Conservation (phyloP, 2,888 invertebrate species). For the Pasiphila rectangulata region DNA sequence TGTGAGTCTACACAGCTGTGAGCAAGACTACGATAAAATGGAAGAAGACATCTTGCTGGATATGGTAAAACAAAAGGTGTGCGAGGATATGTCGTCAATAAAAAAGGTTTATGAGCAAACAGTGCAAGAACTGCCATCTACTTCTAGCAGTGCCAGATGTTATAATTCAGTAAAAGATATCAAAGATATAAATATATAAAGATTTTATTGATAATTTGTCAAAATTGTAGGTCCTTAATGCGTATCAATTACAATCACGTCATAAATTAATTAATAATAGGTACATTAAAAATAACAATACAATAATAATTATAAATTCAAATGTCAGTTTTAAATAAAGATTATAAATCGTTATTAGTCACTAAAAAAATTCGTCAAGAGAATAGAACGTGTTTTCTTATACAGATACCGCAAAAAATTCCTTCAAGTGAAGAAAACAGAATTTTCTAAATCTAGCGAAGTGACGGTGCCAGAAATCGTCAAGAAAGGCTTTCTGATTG, state of each 20-base stretch:
- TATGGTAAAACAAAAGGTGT: conserved; percentile 18
- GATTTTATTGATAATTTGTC: no score
- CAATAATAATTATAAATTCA: no score
- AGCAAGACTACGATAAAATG: conserved; percentile 22
- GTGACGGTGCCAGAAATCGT: conserved; percentile 7
- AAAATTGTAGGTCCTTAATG: no score
- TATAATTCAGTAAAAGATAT: conserved; percentile 20
- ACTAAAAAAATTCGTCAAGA: no score
- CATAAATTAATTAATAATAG: no score
- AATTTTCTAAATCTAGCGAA: conserved; percentile 6
- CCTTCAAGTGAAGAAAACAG: conserved; percentile 10
- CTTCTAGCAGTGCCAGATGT: conserved; percentile 16
- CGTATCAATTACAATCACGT: no score
- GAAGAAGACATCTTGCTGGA: conserved; percentile 16
- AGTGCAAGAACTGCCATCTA: conserved; percentile 15
- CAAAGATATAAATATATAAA: no score
- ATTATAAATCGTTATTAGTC: no score
- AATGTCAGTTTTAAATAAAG: no score
- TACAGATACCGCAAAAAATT: conserved; percentile 15
- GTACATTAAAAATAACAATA: no score
- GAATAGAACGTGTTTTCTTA: no score
- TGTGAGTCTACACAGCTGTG: conserved; percentile 17
- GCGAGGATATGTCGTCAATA: conserved; percentile 15
- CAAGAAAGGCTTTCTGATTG: conserved; percentile 16
- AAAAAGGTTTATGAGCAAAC: conserved; percentile 20